Base-by-base conservation (phyloP, 2,888 invertebrate species). In the Lydus trimaculatus region DNA sequence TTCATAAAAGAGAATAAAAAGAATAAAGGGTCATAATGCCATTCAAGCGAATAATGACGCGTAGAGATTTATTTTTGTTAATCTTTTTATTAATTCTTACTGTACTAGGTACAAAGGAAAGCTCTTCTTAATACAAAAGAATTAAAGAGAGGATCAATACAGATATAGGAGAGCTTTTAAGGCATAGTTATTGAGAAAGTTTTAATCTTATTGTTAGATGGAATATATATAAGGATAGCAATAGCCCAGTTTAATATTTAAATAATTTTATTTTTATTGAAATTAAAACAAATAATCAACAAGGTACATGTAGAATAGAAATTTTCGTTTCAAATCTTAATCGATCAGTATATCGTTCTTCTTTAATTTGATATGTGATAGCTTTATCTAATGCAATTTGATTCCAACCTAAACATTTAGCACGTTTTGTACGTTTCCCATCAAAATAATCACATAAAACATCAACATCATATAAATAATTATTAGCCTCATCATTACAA, bases 381-480 rank as follows among this genome's bases (percentile, higher is more conserved):
- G 63, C 70, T 63, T 62, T 48, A 15, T 65, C 68, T 25, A 75
- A 63, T 15, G 67, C 31, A 1, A 66, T 58, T 17, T 63, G 64
- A 61, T 74, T 72, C 73, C 73, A 74, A 9, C 73, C 74, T n/a
- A 71, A 23, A 64, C 75, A 75, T 8, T 60, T 63, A 2, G 56
- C 20, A 17, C 23, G 48, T 59, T 64, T 70, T 11, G 31, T 67
- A 3, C 28, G 3, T 39, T 6, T 33, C 15, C 63, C 33, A 15
- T 7, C 11, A 17, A 64, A 52, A 8, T 67, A 73, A 17, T 70
- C 72, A 3, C 67, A 61, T 58, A 66, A 59, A 23, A 75, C 64
- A 8, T 64, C 71, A 8, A 81, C 67, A 66, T 81, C 77, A 67
- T 76, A 80, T 28, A 62, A 71, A 71, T 73, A 81, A 17, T 75